Conservation (phyloP, 2,888 invertebrate genomes). For the Unio pictorum region DNA sequence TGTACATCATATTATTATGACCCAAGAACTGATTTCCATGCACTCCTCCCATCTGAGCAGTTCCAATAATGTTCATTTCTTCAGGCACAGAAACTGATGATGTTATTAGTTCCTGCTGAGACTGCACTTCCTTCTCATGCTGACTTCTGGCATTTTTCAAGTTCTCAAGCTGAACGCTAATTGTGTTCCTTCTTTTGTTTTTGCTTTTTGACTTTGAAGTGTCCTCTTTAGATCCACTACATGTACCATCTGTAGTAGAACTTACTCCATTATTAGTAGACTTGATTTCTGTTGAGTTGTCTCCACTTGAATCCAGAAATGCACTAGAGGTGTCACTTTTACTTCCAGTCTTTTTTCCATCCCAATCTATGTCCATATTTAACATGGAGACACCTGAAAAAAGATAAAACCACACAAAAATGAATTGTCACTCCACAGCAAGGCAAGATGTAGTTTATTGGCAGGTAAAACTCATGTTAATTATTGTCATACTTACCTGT, state of each 20-base stretch:
- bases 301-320: slow-evolving; percentile 17
- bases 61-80: slow-evolving; percentile 22
- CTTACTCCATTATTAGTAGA: slow-evolving; percentile 22
- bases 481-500: no score
- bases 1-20: slow-evolving; percentile 48
- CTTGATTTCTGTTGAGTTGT: slow-evolving; percentile 19
- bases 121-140: slow-evolving; percentile 21
- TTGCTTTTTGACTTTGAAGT: slow-evolving; percentile 32
- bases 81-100: slow-evolving; percentile 37
- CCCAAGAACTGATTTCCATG: slow-evolving; percentile 34
- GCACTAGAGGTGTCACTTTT: slow-evolving; percentile 3
- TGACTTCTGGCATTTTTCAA: slow-evolving; percentile 22
- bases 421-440: no score
- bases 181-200: slow-evolving; percentile 39
- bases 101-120: slow-evolving; percentile 37
- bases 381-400: not conserved
- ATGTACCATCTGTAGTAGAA: slow-evolving; percentile 30
- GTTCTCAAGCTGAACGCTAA: slow-evolving; percentile 43
- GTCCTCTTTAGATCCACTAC: slow-evolving; percentile 25
- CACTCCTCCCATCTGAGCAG: slow-evolving; percentile 38
- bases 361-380: slow-evolving; percentile 1
- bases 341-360: slow-evolving; percentile 9
- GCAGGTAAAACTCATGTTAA: no score
- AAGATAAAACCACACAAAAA: slow-evolving; percentile 1
- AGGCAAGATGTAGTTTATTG: no score